phyloP scores from a whole-genome alignment of 2,888 invertebrate species.

The Linnaemya vulpina region DNA sequence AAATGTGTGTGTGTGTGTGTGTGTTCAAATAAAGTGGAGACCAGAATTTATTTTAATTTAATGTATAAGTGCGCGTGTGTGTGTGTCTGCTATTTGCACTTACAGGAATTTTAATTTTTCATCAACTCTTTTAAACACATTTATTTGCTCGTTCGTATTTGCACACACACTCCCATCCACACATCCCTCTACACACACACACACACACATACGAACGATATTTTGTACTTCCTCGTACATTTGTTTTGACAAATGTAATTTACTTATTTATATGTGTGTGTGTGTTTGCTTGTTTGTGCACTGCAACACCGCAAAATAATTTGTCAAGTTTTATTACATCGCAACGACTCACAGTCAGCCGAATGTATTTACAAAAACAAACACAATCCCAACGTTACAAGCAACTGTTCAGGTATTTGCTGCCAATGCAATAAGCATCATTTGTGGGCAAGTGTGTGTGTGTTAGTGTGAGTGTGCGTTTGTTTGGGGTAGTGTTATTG shows the following conservation, averaged over 20 bases:
- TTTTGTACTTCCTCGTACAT: background rate
- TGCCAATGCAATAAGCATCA: conserved; percentile 49
- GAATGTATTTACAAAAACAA: conserved; percentile 11
- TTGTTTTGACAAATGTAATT: conserved; percentile 22
- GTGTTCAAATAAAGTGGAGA: background rate
- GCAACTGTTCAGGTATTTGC: conserved; percentile 6
- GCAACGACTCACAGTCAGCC: conserved; percentile 43
- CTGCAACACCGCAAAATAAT: conserved; percentile 67
- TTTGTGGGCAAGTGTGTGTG: conserved; percentile 28
- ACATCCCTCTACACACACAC: background rate
- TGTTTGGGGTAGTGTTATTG: conserved; percentile 25
- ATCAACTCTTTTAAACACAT: conserved; percentile 50
- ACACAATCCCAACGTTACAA: background rate
- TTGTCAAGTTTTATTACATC: conserved; percentile 72
- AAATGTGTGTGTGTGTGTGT: background rate
- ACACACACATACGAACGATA: too few species aligned
- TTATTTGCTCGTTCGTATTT: background rate
- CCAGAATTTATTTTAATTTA: conserved; percentile 2
- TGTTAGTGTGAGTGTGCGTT: background rate
- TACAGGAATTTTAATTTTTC: conserved; percentile 50
- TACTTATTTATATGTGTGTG: background rate
- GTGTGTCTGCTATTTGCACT: conserved; percentile 24
- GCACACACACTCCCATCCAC: background rate
- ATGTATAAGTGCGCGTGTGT: too few species aligned
- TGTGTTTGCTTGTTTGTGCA: conserved; percentile 18